phyloP scores from a whole-genome alignment of 2,113 vertebrate species.

The Ceyx cyanopectus region DNA sequence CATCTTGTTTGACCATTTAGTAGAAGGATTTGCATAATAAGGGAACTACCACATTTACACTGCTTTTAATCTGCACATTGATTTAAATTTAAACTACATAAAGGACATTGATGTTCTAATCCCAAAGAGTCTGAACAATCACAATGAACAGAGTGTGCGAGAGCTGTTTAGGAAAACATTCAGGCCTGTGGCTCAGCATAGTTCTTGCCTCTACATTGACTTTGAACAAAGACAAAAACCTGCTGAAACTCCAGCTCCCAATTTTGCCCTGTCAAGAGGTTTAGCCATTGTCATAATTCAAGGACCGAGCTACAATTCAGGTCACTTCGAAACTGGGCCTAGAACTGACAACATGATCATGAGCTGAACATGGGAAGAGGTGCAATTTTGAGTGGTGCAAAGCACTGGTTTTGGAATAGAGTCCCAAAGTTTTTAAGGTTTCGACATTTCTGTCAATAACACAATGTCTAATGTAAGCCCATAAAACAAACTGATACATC shows the following conservation, averaged over 20 bases:
- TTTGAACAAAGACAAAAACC: background rate
- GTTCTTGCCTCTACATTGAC: background rate
- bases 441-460: accelerated
- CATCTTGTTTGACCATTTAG: background rate
- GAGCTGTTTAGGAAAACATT: background rate
- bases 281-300: background rate
- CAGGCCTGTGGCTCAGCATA: accelerated
- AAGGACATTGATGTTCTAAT: background rate
- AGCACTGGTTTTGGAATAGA: background rate
- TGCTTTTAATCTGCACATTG: background rate
- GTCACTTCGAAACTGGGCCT: background rate
- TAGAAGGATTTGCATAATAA: background rate
- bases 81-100: background rate
- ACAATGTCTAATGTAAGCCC: background rate
- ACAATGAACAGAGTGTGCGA: background rate
- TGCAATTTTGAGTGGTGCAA: background rate
- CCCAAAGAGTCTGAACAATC: background rate
- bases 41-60: background rate
- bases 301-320: background rate
- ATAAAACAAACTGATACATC: background rate
- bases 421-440: background rate
- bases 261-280: background rate
- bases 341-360: background rate
- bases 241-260: background rate
- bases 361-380: accelerated